Conservation (phyloP, 2,797 vertebrate species). For the Spinus olivaceus region DNA sequence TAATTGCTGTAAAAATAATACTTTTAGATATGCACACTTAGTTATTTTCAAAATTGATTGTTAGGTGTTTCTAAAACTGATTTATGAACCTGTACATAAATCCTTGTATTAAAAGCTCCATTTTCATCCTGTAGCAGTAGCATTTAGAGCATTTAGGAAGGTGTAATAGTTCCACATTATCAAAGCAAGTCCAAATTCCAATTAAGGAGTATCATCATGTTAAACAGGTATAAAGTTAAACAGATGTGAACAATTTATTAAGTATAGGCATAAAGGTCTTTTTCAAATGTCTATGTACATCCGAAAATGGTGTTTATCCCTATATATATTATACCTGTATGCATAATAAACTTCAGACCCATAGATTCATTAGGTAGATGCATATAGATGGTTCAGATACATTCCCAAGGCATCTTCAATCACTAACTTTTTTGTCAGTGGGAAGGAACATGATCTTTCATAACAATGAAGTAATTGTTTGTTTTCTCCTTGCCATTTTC, state of each 20-base stretch:
- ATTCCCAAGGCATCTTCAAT: not conserved
- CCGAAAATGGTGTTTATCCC: not conserved
- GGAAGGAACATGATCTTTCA: not conserved
- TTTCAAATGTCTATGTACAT: not conserved
- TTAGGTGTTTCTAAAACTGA: not conserved
- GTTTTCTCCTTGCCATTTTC: not conserved
- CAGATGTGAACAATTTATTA: not conserved
- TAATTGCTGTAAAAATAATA: not conserved
- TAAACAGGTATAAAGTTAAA: not conserved
- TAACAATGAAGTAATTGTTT: slow-evolving; percentile 21
- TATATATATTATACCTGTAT: not conserved
- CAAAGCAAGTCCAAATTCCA: not conserved
- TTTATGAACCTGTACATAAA: not conserved
- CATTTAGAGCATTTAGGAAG: not conserved
- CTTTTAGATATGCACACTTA: not conserved
- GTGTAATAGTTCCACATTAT: not conserved
- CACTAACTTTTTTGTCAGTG: not conserved
- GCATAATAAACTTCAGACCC: not conserved
- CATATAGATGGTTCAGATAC: not conserved
- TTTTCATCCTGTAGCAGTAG: not conserved
- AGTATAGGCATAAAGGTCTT: not conserved
- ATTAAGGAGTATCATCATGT: not conserved
- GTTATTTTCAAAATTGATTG: not conserved
- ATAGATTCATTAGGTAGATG: not conserved
- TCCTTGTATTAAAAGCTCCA: not conserved